Base-by-base conservation (phyloP, 2,797 vertebrate genomes). In the Rhinichthys osculus region DNA sequence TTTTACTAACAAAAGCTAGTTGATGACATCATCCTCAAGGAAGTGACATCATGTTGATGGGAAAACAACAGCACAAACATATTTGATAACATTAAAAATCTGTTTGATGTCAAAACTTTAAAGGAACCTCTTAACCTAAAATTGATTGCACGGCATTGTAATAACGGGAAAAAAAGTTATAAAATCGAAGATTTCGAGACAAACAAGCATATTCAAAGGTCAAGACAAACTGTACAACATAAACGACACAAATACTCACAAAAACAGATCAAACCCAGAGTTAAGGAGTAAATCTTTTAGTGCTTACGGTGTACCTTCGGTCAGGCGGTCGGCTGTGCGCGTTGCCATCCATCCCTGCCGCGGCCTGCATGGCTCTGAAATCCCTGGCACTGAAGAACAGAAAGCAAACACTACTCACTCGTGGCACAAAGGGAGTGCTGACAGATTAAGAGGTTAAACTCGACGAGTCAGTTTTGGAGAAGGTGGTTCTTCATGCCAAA, bases 321-420 rank as follows among this genome's bases (percentile, higher is more conserved):
- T 78, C 89, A 62, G 94, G 89, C 86, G 89, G 92, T 86, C 91
- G 88, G 83, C 91, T 89, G 93, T 90, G 91, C 17, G 91, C 92
- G 64, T 87, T 91, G 82, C 94, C 93, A 89, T 95, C 95, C 95
- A 95, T 95, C 88, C 92, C 94, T 86, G 70, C 84, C 40, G 70
- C 67, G 8, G 92, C 90, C 89, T 89, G 92, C 90, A 92, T 78
- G 30, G 90, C 90, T 88, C 91, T 93, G 81, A 91, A 91, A 91
- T 91, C 92, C 90, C 86, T 89, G 80, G 90, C 89, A 89, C 93
- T 94, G 50, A 57, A 81, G 89, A 88, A 89, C 92, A 87, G 92
- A 79, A 93, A 85, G 90, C 89, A 93, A 91, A 90, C 82, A 78
- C 44, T 57, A 47, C 70, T 86, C 78, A 76, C 69, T 83, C 62